Evolutionary conservation across 2,113 vertebrate species (phyloP).

Genomic region (Cyphomyrus plagiostoma): DNA sequence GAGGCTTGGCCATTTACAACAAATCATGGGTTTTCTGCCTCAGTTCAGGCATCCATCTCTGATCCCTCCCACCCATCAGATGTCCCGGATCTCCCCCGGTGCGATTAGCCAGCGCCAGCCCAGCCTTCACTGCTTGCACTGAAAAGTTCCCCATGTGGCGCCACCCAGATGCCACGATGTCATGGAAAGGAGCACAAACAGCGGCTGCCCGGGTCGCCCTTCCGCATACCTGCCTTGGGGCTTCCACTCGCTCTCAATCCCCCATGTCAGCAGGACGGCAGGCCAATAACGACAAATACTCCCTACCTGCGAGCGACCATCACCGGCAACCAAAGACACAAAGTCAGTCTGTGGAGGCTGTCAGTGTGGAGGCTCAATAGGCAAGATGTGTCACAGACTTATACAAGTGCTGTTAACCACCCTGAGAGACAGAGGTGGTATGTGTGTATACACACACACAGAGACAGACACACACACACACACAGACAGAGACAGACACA

Average conservation of each 20-base stretch:
- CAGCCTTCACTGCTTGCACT: not conserved
- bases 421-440: not conserved
- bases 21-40: not conserved
- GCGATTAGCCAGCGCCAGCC: not conserved
- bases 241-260: not conserved
- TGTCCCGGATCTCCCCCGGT: not conserved
- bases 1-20: not conserved
- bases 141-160: not conserved
- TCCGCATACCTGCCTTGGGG: not conserved
- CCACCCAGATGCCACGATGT: not conserved
- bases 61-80: slow-evolving; percentile 2
- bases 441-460: not conserved
- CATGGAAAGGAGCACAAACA: not conserved
- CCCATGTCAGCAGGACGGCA: not conserved
- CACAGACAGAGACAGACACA: no score
- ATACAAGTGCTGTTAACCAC: not conserved
- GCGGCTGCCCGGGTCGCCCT: not conserved
- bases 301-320: not conserved
- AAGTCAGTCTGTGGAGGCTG: not conserved
- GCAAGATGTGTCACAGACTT: not conserved
- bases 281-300: not conserved
- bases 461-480: not conserved
- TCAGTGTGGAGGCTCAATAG: not conserved
- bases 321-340: not conserved
- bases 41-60: not conserved